Conservation (phyloP, 2,797 vertebrate species). For the Liparis tanakae region DNA sequence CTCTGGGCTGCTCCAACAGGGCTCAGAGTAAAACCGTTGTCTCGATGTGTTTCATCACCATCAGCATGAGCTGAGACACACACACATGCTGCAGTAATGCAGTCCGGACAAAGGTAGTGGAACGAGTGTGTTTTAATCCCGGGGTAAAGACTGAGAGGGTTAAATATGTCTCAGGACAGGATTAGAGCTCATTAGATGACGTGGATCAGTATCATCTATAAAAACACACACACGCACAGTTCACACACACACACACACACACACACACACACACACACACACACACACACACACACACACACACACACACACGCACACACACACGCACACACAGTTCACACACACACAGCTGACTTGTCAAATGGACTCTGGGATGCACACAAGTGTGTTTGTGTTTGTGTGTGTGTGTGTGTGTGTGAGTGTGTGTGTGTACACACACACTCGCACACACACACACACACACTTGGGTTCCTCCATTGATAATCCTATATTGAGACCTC, state of each 20-base stretch:
- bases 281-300: not conserved
- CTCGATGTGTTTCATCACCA: not conserved
- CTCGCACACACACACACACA: not conserved
- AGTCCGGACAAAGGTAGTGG: not conserved
- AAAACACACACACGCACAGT: constrained; percentile 15
- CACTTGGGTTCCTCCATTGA: constrained; percentile 9
- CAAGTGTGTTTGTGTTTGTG: constrained; percentile 26
- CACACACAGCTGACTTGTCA: constrained; percentile 33
- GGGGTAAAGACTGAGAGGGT: constrained; percentile 33
- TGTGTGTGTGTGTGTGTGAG: constrained; percentile 24
- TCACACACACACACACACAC: not conserved
- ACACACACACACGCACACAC: constrained; percentile 18
- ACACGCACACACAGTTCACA: too few relatives aligned
- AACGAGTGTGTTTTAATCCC: constrained; percentile 38
- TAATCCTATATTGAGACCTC: constrained; percentile 66
- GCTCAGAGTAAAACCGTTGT: not conserved
- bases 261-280: constrained; percentile 18
- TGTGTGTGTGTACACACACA: too few relatives aligned
- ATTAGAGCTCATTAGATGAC: constrained; percentile 42
- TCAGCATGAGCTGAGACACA: too few relatives aligned
- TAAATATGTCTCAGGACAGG: constrained; percentile 51
- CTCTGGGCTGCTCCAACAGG: not conserved
- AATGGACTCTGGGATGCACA: constrained; percentile 4
- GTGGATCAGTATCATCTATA: constrained; percentile 50
- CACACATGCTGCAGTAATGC: not conserved